Evolutionary conservation across 1,140 invertebrate species (phyloP), one percentile per base, ranked within the genome.

Genomic region (Drosophila leontia): DNA sequence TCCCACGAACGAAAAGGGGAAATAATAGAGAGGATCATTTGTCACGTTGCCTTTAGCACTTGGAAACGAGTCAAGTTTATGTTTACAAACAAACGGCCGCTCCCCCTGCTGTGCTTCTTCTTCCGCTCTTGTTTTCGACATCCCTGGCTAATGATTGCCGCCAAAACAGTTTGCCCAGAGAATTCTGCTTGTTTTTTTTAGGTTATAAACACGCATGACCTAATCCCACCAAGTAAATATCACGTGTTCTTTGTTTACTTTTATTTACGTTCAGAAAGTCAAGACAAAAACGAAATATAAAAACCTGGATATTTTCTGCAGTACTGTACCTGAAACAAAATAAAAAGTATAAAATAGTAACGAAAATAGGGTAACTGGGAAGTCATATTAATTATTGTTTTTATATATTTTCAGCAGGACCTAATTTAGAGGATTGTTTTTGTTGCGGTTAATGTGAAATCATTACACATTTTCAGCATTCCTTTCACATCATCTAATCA

Each of bases 401-500:
- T 51, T 34, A 50, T 34, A 50, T 41, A 62, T 44, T 9, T 37
- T 92, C 91, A 92, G 91, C 51, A 91, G 91, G 91, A 88, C 91
- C 85, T 91, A 92, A 86, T 91, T 80, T 71, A 53, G 63, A 81
- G 83, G 84, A 90, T 82, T 67, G 72, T 72, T 68, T 84, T 69
- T 92, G 80, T 91, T 92, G 90, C 90, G 91, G 85, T 75, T 76
- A 68, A 75, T 91, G 86, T 79, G 90, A 86, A 68, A 91, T 92
- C 91, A 92, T 91, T 55, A 48, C 90, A 87, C 90, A 91, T 75
- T 70, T 45, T 91, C 88, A 91, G 75, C 39, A 55, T 48, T 78
- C 62, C 80, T 56, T 87, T 86, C 58, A 74, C 85, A 88, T 83
- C 85, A 78, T 79, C 32, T 41, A 56, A 68, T 53, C 1, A 7